Conservation (phyloP, 1,140 invertebrate species). For the Dreissena polymorpha region DNA sequence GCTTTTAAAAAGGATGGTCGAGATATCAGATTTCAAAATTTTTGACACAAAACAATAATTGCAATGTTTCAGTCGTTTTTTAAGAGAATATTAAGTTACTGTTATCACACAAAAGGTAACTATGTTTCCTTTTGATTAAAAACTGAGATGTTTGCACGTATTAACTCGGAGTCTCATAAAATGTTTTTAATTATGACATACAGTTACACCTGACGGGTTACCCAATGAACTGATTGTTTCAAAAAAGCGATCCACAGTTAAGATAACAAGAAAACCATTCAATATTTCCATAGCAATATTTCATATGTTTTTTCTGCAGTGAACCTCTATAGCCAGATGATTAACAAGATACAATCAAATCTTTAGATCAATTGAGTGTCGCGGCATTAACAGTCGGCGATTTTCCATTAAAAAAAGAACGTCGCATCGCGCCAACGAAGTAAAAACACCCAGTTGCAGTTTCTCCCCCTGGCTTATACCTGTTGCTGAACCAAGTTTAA, state of each 20-base stretch:
- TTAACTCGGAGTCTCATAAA: slow-evolving; percentile 51
- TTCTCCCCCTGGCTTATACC: not conserved
- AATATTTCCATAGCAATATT: slow-evolving; percentile 41
- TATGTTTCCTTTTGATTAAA: slow-evolving; percentile 50
- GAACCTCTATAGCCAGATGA: not conserved
- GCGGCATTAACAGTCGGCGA: too few species aligned
- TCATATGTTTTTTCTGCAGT: slow-evolving; percentile 44
- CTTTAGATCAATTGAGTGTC: not conserved
- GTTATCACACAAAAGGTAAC: slow-evolving; percentile 41
- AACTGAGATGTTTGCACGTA: slow-evolving; percentile 47
- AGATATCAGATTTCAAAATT: slow-evolving; percentile 39
- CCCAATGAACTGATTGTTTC: slow-evolving; percentile 36
- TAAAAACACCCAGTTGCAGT: not conserved
- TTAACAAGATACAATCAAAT: not conserved
- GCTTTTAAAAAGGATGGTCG: slow-evolving; percentile 17
- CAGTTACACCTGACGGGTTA: slow-evolving; percentile 48
- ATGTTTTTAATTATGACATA: slow-evolving; percentile 58
- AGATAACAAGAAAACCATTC: slow-evolving; percentile 13
- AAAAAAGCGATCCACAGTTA: slow-evolving; percentile 16
- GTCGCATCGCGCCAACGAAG: too few species aligned
- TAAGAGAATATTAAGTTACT: slow-evolving; percentile 48
- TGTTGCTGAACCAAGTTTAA: not conserved
- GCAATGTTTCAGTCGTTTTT: slow-evolving; percentile 47
- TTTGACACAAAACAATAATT: slow-evolving; percentile 57
- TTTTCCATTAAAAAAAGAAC: too few species aligned